phyloP scores from a whole-genome alignment of 2,797 vertebrate genomes.

The Agapornis canus region DNA sequence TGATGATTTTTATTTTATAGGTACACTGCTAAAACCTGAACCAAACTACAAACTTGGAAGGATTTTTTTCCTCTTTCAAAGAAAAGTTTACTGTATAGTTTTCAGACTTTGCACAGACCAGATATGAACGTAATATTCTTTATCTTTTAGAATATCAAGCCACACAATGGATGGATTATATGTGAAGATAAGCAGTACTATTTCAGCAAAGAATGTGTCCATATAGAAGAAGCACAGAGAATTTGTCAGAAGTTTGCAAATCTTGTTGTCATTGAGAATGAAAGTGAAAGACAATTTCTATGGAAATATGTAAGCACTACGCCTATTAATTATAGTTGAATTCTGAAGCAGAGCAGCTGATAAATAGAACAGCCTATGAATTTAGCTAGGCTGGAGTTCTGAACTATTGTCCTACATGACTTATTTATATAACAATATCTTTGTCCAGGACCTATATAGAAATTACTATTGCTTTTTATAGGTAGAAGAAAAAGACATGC shows the following conservation, averaged over 20 bases:
- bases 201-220: constrained; percentile 78
- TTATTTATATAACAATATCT: background rate
- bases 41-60: constrained; percentile 80
- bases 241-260: constrained; percentile 89
- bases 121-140: background rate
- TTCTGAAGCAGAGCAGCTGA: background rate
- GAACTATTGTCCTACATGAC: background rate
- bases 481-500: background rate
- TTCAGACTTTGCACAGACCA: background rate
- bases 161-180: constrained; percentile 87
- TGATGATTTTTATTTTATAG: constrained; percentile 71
- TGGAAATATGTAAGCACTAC: constrained; percentile 85
- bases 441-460: background rate
- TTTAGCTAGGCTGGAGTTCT: background rate
- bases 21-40: constrained; percentile 77
- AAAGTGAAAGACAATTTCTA: constrained; percentile 88
- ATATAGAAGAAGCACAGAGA: constrained; percentile 83
- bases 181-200: constrained; percentile 88
- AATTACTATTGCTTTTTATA: background rate
- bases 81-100: background rate
- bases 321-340: background rate
- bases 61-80: constrained; percentile 20
- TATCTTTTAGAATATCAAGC: constrained; percentile 77
- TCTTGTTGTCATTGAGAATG: constrained; percentile 83
- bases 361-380: background rate